Evolutionary conservation across 1,140 invertebrate genomes (phyloP).

Genomic region (Callitettix versicolor): DNA sequence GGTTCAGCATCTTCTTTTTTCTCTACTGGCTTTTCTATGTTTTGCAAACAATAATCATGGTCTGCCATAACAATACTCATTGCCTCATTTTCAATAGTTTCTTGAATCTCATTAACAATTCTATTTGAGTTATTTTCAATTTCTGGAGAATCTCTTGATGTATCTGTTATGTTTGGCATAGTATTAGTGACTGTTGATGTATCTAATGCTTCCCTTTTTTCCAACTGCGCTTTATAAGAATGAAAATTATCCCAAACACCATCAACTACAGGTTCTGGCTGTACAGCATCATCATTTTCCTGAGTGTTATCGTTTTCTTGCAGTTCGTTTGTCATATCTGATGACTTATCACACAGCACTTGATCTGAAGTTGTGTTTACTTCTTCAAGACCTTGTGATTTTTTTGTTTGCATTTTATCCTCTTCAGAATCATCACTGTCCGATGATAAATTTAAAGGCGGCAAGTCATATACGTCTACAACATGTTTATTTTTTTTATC

Average conservation of each 20-base stretch:
- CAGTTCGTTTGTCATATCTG: slow-evolving; percentile 7
- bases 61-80: slow-evolving; percentile 33
- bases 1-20: slow-evolving; percentile 14
- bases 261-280: slow-evolving; percentile 40
- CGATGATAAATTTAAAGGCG: slow-evolving; percentile 64
- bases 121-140: too few relatives aligned
- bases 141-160: too few relatives aligned
- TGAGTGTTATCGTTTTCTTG: background rate
- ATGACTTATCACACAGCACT: background rate
- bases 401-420: slow-evolving; percentile 31
- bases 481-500: slow-evolving; percentile 30
- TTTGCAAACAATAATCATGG: slow-evolving; percentile 46
- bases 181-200: background rate
- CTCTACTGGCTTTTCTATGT: slow-evolving; percentile 8
- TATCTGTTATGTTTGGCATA: too few relatives aligned
- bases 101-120: too few relatives aligned
- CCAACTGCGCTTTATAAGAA: slow-evolving; percentile 48
- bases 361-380: background rate
- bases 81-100: slow-evolving; percentile 4
- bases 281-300: slow-evolving; percentile 3
- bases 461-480: slow-evolving; percentile 56
- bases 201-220: slow-evolving; percentile 32
- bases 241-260: slow-evolving; percentile 79
- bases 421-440: slow-evolving; percentile 65
- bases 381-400: slow-evolving; percentile 4